Conservation (phyloP, 2,888 invertebrate genomes). For the Pterostichus niger region DNA sequence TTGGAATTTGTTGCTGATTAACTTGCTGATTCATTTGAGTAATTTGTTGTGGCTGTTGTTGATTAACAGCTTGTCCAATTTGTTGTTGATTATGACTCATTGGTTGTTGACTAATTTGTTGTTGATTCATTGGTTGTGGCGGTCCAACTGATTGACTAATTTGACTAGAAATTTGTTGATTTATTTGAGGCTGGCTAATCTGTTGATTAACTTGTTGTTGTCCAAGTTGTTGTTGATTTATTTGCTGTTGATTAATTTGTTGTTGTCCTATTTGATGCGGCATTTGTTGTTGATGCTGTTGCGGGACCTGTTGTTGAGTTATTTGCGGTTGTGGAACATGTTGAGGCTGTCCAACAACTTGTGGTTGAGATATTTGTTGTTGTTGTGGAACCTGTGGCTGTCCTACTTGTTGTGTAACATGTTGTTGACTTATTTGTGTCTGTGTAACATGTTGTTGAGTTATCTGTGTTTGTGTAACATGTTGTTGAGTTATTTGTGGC, state of each 20-base stretch:
- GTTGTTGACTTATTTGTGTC: neutral
- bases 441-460: neutral
- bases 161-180: neutral
- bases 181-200: neutral
- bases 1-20: slow-evolving; percentile 53
- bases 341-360: slow-evolving; percentile 26
- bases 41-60: slow-evolving; percentile 68
- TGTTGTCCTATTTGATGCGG: slow-evolving; percentile 67
- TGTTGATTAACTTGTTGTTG: slow-evolving; percentile 13
- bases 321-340: slow-evolving; percentile 50
- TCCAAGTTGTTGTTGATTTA: neutral
- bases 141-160: slow-evolving; percentile 58
- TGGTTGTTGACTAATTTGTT: neutral
- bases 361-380: slow-evolving; percentile 20
- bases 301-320: slow-evolving; percentile 29
- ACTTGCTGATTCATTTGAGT: slow-evolving; percentile 58
- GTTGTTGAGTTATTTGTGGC: slow-evolving; percentile 49
- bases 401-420: neutral
- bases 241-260: slow-evolving; percentile 54
- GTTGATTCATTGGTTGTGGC: slow-evolving; percentile 6
- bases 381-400: slow-evolving; percentile 52
- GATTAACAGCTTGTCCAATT: slow-evolving; percentile 67
- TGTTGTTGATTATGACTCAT: neutral
- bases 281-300: neutral
- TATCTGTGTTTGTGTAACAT: slow-evolving; percentile 52